Evolutionary conservation across 30 jellyfish, hydroid and myxozoan species (phyloP).

Genomic region (Clytia hemisphaerica): DNA sequence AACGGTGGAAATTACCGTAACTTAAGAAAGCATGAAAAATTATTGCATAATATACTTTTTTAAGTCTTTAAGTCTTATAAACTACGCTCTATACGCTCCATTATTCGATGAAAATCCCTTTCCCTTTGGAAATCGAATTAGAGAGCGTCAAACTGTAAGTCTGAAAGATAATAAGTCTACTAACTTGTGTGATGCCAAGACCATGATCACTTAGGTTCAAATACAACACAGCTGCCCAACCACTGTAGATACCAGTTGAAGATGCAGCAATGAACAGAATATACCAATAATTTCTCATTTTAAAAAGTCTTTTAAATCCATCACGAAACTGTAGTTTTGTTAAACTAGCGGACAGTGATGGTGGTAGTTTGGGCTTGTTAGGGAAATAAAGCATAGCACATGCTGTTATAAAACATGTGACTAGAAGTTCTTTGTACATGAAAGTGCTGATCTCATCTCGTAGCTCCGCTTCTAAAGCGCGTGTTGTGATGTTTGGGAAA

Average conservation of each 20-base stretch:
- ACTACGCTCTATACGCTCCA: not conserved
- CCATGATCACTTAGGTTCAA: slow-evolving; percentile 13
- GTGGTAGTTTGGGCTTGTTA: slow-evolving; percentile 24
- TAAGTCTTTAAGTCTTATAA: too few relatives aligned
- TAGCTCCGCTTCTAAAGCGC: not conserved
- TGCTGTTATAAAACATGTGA: not conserved
- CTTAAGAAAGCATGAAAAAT: too few relatives aligned
- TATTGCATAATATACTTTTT: too few relatives aligned
- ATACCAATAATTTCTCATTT: slow-evolving; percentile 18
- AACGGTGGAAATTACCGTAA: too few relatives aligned
- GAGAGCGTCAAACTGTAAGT: not conserved
- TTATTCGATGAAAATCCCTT: not conserved
- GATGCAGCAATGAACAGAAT: slow-evolving; percentile 20
- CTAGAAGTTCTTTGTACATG: slow-evolving; percentile 11
- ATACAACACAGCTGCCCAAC: slow-evolving; percentile 35
- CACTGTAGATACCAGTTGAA: slow-evolving; percentile 30
- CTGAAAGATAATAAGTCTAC: not conserved
- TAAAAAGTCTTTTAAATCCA: slow-evolving; percentile 6
- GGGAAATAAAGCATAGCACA: slow-evolving; percentile 22
- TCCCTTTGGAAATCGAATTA: too few relatives aligned
- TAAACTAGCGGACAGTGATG: slow-evolving; percentile 19
- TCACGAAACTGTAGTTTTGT: slow-evolving; percentile 13
- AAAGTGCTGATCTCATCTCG: not conserved
- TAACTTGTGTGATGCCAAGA: slow-evolving; percentile 21
- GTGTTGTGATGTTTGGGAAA: not conserved